Percentiles rank a stretch among this genome's conserved stretches.
Evolutionary conservation across 1,140 invertebrate species (phyloP).

Genomic region (Bombus ignitus): DNA sequence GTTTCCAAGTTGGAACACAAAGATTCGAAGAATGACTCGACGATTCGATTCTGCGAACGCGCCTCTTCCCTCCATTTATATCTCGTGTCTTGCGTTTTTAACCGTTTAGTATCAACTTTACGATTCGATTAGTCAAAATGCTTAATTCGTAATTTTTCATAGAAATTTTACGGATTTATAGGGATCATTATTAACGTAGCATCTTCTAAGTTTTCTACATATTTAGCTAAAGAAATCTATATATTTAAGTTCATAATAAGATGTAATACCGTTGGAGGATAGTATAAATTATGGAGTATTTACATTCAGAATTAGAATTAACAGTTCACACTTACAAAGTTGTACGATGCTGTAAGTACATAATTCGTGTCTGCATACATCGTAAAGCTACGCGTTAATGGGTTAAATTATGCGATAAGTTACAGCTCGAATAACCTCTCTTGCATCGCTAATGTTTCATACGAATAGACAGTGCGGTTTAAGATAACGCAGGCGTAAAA

Average conservation of each 20-base stretch:
- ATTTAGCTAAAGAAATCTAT: no score
- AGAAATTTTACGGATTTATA: neutral
- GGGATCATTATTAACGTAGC: neutral
- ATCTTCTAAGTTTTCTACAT: no score
- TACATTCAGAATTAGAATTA: no score
- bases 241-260: no score
- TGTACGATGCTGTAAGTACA: no score
- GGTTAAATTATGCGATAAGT: neutral
- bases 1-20: neutral
- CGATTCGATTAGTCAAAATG: no score
- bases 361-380: neutral
- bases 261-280: no score
- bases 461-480: neutral
- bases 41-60: neutral
- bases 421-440: neutral
- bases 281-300: no score
- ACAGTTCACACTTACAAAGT: no score
- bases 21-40: conserved; percentile 22
- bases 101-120: neutral
- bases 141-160: neutral
- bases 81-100: neutral
- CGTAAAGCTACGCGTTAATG: neutral
- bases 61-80: neutral
- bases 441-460: neutral
- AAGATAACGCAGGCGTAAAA: neutral